phyloP scores from a whole-genome alignment of 1,140 invertebrate species.

The Phthorimaea operculella region DNA sequence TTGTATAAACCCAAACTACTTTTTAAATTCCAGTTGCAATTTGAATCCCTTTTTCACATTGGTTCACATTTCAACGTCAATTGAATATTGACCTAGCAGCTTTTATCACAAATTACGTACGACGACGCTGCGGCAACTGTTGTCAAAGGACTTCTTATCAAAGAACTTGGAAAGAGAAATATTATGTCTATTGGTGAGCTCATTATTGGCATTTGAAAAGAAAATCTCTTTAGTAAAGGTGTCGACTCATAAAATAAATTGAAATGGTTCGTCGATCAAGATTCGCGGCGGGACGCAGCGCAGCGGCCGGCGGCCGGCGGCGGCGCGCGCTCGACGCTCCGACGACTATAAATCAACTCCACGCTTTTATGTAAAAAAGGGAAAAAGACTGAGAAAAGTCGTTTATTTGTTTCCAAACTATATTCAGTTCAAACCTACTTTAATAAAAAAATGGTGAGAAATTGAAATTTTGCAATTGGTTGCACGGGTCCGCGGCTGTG shows the following conservation, averaged over 20 bases:
- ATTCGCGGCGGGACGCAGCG: conserved; percentile 44
- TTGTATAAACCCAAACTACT: conserved; percentile 11
- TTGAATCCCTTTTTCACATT: neutral
- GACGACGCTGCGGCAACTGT: too few relatives aligned
- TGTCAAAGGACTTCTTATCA: too few relatives aligned
- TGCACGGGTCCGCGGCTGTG: conserved; percentile 22
- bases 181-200: too few relatives aligned
- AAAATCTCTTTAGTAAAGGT: conserved; percentile 36
- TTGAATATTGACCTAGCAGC: too few relatives aligned
- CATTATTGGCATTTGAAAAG: conserved; percentile 20
- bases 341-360: conserved; percentile 58
- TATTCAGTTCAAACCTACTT: conserved; percentile 47
- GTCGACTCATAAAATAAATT: conserved; percentile 64
- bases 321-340: conserved; percentile 27
- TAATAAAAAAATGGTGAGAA: conserved; percentile 47
- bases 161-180: too few relatives aligned
- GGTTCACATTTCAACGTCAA: too few relatives aligned
- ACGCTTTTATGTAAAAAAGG: conserved; percentile 59
- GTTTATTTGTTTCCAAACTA: conserved; percentile 64
- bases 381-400: conserved; percentile 43
- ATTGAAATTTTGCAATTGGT: conserved; percentile 55
- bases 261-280: conserved; percentile 58
- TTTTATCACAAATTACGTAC: too few relatives aligned
- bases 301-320: too few relatives aligned
- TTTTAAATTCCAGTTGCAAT: conserved; percentile 13